Base-by-base conservation (phyloP, 2,888 invertebrate species). In the Apamea sordens region DNA sequence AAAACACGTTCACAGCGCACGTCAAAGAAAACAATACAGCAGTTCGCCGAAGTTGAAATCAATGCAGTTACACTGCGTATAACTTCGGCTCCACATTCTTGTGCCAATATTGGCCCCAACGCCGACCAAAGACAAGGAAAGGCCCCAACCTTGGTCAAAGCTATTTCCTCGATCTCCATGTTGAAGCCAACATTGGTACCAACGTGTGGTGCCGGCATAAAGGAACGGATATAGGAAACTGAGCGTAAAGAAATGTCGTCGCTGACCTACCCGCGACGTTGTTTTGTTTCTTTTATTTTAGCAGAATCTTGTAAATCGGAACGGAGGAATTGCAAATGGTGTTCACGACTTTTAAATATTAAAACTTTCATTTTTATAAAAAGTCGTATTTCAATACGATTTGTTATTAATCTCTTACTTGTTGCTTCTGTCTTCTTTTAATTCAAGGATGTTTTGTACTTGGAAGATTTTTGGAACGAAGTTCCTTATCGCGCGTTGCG, bases 11-110 rank as follows among this genome's bases (percentile, higher is more conserved):
- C 72, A 65, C 36, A 76, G 11, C 50, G 76, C 64, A 72, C 47
- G 70, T 69, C 70, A 76, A 76, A 82, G 74, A 76, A 85, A 88
- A 79, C 81, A 80, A 85, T 79, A 79, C 50, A 79, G n/a, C 24
- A 75, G 70, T 84, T 80, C 36, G 65, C 47, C 67, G 65, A 84
- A 82, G 69, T 87, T 84, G 50, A 73, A 82, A 82, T 81, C 84
- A 83, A 82, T 82, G 79, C 77, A 87, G 77, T 74, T 61, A 50
- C 59, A 53, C 24, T 61, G 72, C 70, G 63, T 74, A 65, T 73
- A 80, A 36, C 15, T 11, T 1, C n/a, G 3, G 1, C 8, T 67
- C 24, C 18, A 36, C 18, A 13, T 53, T 11, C 36, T 47, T 13
- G 76, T 21, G 0, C 41, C 15, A 75, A 75, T n/a, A 0, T 76